Base-by-base conservation (phyloP, 30 jellyfish, hydroid and myxozoan genomes). In the Haliclystus octoradiatus region DNA sequence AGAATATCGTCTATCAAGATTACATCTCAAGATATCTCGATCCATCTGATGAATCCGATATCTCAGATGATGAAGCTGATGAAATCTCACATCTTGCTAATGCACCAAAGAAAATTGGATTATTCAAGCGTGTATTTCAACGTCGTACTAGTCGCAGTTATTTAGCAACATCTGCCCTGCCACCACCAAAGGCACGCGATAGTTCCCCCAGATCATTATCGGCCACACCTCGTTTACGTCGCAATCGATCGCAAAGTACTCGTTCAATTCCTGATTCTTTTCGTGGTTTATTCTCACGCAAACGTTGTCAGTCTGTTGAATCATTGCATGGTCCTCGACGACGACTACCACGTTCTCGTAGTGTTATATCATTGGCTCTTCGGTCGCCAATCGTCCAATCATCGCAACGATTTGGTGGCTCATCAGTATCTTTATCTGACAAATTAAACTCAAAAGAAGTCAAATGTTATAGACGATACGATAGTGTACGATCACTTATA, bases 251-350 rank as follows among this genome's bases (percentile, higher is more conserved):
- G 52, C 77, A 77, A 14, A 78, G 92, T 33, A 78, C 92, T 5
- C 81, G 92, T 24, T 78, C 92, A 0, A 2, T 78, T 28, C 92
- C 92, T 22, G 92, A 78, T 24, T 66, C 92, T 26, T 31, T 78
- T 47, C 74, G 77, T 0, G 65, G 46, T 27, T 70, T 78, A 9
- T 78, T 72, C 75, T 33, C 60, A 28, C 76, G 69, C 4, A 65
- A 81, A 0, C 72, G 64, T 2, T 34, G 82, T 12, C 52, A 78
- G 28, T 78, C 92, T 12, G 63, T 47, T 3, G 92, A 78, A 13
- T 51, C 68, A 31, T 15, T 69, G 14, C 23, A 26, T 61, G 24
- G 2, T 49, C 74, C 51, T n/a, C 24, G 73, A 51, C 14, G 63
- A 3, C 66, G 62, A 22, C 26, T 60, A 0, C 35, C 31, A 30